phyloP scores from a whole-genome alignment of 2,888 invertebrate species.

The Drosophila paramelanica region DNA sequence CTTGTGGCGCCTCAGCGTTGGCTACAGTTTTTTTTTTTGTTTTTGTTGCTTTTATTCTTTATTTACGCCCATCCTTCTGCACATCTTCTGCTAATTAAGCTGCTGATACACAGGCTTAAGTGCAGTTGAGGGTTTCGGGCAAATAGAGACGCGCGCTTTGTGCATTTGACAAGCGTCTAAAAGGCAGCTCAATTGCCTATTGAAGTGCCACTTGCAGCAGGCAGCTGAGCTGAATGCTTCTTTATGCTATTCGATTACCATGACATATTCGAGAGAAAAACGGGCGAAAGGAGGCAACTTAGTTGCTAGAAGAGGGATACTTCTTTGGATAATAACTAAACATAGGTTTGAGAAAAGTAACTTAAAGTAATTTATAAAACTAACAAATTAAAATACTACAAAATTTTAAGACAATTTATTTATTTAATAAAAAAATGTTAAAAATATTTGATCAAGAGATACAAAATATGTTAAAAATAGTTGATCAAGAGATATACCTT shows the following conservation, averaged over 20 bases:
- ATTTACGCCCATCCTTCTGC: background rate
- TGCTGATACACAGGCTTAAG: slow-evolving; percentile 43
- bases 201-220: slow-evolving; percentile 64
- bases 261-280: background rate
- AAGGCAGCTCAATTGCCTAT: slow-evolving; percentile 53
- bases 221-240: slow-evolving; percentile 20
- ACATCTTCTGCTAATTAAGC: slow-evolving; percentile 57
- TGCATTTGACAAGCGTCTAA: slow-evolving; percentile 65
- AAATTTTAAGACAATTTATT: too few species aligned
- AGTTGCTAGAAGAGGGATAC: background rate
- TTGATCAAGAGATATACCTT: too few species aligned
- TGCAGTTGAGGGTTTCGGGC: slow-evolving; percentile 1
- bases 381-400: too few species aligned
- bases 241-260: slow-evolving; percentile 16
- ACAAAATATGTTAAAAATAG: too few species aligned
- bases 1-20: slow-evolving; percentile 25
- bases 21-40: slow-evolving; percentile 27
- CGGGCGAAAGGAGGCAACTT: background rate
- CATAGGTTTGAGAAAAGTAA: too few species aligned
- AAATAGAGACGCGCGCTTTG: slow-evolving; percentile 18
- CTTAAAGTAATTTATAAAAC: too few species aligned
- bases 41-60: too few species aligned
- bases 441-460: too few species aligned
- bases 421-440: too few species aligned
- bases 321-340: background rate